Evolutionary conservation across 2,113 vertebrate species (phyloP).

Genomic region (Saccopteryx leptura): DNA sequence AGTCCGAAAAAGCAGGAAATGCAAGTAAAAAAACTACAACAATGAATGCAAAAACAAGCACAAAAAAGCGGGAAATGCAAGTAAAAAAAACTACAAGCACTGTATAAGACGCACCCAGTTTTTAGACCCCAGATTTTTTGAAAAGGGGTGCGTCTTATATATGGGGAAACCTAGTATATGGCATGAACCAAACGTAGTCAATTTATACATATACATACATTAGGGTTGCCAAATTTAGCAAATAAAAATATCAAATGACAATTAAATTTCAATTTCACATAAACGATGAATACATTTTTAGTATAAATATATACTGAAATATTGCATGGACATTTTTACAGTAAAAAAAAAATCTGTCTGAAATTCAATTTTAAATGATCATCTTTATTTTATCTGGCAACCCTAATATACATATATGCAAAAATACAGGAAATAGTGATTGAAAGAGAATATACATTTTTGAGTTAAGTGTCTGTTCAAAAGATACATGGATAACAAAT

Average conservation of each 20-base stretch:
- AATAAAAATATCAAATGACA: neutral
- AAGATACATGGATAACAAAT: no score
- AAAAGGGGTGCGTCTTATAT: no score
- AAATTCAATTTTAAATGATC: conserved; percentile 40
- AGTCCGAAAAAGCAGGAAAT: no score
- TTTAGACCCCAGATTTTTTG: no score
- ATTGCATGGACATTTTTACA: neutral
- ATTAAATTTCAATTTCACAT: conserved; percentile 31
- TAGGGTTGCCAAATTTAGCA: neutral
- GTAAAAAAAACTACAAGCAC: no score
- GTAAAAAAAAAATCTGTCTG: neutral
- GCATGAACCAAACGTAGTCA: neutral
- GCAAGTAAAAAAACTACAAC: no score
- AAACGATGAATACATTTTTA: neutral
- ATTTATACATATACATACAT: neutral
- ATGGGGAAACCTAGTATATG: neutral
- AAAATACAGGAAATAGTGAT: neutral
- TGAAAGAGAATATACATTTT: neutral
- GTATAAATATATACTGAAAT: neutral
- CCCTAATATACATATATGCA: neutral
- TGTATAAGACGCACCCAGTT: no score
- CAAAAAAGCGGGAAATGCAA: no score
- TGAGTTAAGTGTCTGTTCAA: no score
- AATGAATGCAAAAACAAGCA: no score
- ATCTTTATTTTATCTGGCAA: conserved; percentile 18